These are phyloP conservation scores for Tineola bisselliella DNA, from an alignment of 2,888 invertebrate genomes.

Conservation along the genomic window DNA sequence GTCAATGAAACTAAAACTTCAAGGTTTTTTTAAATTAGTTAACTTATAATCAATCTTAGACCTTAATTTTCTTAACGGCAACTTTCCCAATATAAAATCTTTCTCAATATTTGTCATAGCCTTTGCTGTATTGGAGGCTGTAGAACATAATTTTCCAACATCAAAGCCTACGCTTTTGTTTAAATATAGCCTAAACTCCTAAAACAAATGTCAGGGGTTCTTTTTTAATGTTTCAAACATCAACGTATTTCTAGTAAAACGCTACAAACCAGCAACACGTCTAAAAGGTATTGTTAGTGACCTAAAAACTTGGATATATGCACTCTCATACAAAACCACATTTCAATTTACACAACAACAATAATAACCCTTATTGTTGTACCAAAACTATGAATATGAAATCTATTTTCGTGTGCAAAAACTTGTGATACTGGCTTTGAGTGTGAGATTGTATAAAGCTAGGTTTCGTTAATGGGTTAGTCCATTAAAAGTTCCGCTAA, in stretches of 20 bases:
- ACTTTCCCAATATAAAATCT: too few species aligned
- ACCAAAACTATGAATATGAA: background rate
- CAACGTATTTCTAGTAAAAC: background rate
- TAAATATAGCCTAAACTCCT: too few species aligned
- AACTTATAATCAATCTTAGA: too few species aligned
- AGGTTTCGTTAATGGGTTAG: slow-evolving; percentile 5
- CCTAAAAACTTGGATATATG: slow-evolving; percentile 10
- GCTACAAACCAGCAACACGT: slow-evolving; percentile 2
- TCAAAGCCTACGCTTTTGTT: too few species aligned
- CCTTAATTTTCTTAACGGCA: too few species aligned
- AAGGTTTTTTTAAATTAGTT: too few species aligned
- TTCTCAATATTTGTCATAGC: too few species aligned
- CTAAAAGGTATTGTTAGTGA: slow-evolving; percentile 12
- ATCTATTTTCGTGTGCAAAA: background rate
- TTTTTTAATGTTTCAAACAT: background rate
- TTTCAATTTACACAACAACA: background rate
- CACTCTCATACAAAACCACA: background rate
- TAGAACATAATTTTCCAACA: too few species aligned
- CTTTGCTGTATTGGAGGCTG: too few species aligned
- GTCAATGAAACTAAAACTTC: too few species aligned
- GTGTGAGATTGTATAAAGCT: background rate
- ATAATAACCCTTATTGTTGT: background rate
- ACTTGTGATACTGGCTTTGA: background rate
- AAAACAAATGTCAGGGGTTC: too few species aligned
- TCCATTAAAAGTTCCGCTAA: slow-evolving; percentile 13